Evolutionary conservation across 2,888 invertebrate genomes (phyloP), one percentile per base, ranked within the genome.

Genomic region (Antheraea assamensis): DNA sequence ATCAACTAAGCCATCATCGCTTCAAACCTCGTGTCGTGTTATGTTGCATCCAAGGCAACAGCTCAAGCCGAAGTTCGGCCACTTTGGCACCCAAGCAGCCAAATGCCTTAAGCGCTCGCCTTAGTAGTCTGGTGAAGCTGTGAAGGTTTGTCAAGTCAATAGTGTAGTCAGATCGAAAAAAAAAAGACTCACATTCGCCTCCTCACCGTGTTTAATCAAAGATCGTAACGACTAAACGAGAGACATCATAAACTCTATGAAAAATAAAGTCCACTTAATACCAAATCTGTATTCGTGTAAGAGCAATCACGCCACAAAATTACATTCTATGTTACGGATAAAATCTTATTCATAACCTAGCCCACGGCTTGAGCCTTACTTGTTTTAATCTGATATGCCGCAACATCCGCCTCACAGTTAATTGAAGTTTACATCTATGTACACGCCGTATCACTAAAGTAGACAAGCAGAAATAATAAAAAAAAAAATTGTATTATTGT

Each of bases 321-420:
- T 35, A 35, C 35, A 68, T 31, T 68, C 68, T 68, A 4, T 68
- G 35, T 21, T n/a, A 19, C 8, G 2, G 68, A 68, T 68, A 68
- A 21, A 35, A 68, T 68, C 68, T 68, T 35, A 68, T 68, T 68
- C 68, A 35, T 35, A 68, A 68, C 31, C 68, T 68, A 68, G 35
- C 68, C 68, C 68, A 68, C 68, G 35, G 31, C 8, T 68, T 21
- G 68, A n/a, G 35, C 68, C 35, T 68, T 68, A 68, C 31, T 24
- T 21, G 68, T 35, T 35, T 35, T 68, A 68, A 68, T 68, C 68
- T 35, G 68, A 68, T 68, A 19, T 68, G 5, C 35, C 68, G n/a
- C 68, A 35, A 68, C 68, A 68, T 68, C 68, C 68, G 68, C 68
- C 68, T 68, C 68, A n/a, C 31, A 35, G 68, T 35, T 21, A 68